Evolutionary conservation across 1,140 invertebrate species (phyloP), one percentile per base, ranked within the genome.

Genomic region (Cephus cinctus): DNA sequence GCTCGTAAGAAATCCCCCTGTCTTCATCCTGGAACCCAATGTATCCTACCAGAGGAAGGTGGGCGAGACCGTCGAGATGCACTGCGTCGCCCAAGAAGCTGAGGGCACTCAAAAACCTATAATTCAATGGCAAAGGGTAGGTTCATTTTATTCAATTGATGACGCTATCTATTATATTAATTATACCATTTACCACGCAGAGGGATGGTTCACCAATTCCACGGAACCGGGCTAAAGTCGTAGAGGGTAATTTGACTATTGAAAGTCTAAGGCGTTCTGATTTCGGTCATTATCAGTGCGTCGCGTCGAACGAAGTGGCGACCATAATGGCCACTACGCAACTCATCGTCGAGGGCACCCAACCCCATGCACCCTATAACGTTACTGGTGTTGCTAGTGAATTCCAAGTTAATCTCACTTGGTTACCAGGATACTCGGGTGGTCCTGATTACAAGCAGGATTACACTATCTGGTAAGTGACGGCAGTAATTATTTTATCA

Each of bases 361-460:
- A 96, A 66, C 95, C 95, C 3, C 94, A 98, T 73, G 93, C 94
- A 21, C 95, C 96, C 1, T 94, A 93, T 78, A 97, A 98, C 75
- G 83, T 98, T 12, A 87, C 90, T 2, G 89, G 90, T 2, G 86
- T 84, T 39, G 87, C 94, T 21, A 88, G 88, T 1, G 87, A 94
- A 67, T 96, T 94, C 67, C 85, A 89, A 42, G 94, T 96, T 14
- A 90, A 89, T 16, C 76, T 98, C 6, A 82, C 83, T 39, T 98
- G 96, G 95, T 78, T 94, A 59, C 94, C 96, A 5, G 94, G 94
- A 0, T 97, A 98, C 69, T 92, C 92, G 63, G 94, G 94, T 12
- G 94, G 95, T 12, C 89, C 89, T 3, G 90, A 93, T 76, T 94
- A 93, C 77, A 90, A 92, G 65, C 93, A 96, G 73, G 89, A 94